These are phyloP conservation scores for Orthosia gothica DNA, from an alignment of 2,888 invertebrate genomes.

Conservation along the genomic window DNA sequence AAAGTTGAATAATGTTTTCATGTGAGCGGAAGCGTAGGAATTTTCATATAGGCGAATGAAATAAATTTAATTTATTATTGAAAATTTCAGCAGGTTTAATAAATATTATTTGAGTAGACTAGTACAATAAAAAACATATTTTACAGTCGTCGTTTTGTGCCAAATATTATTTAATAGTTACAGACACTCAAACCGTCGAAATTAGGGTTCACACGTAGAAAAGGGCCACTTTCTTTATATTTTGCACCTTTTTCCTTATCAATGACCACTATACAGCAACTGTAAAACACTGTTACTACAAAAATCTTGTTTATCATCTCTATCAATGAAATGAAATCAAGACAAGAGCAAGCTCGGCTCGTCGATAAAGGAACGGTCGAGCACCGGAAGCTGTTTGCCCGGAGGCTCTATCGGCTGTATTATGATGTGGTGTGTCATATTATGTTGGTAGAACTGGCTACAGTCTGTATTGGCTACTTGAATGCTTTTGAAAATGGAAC, in stretches of 20 bases:
- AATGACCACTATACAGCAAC: background rate
- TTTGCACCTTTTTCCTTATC: background rate
- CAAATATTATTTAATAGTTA: slow-evolving; percentile 50
- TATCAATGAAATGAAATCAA: slow-evolving; percentile 52
- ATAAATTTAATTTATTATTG: slow-evolving; percentile 22
- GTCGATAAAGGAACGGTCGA: slow-evolving; percentile 39
- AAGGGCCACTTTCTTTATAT: background rate
- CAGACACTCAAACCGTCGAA: background rate
- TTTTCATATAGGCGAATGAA: slow-evolving; percentile 35
- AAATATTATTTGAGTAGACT: slow-evolving; percentile 35
- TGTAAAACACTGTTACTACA: slow-evolving; percentile 2
- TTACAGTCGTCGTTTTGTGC: slow-evolving; percentile 18
- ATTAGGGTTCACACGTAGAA: background rate
- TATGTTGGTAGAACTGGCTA: slow-evolving; percentile 23
- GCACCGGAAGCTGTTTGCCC: slow-evolving; percentile 53
- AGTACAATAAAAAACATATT: slow-evolving; percentile 26
- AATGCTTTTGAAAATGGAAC: slow-evolving; percentile 9
- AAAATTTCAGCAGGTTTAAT: slow-evolving; percentile 36
- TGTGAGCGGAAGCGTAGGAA: slow-evolving; percentile 27
- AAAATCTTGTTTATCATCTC: slow-evolving; percentile 20
- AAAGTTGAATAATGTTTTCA: slow-evolving; percentile 55
- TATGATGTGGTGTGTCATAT: slow-evolving; percentile 42
- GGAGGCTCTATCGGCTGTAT: slow-evolving; percentile 48
- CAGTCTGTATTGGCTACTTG: background rate
- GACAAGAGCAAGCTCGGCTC: slow-evolving; percentile 1